A percentile compares a stretch with the other conserved stretches of the same genome.
These are phyloP conservation scores for Drosophila paulistorum DNA, from an alignment of 1,140 invertebrate genomes.

Conservation along the genomic window DNA sequence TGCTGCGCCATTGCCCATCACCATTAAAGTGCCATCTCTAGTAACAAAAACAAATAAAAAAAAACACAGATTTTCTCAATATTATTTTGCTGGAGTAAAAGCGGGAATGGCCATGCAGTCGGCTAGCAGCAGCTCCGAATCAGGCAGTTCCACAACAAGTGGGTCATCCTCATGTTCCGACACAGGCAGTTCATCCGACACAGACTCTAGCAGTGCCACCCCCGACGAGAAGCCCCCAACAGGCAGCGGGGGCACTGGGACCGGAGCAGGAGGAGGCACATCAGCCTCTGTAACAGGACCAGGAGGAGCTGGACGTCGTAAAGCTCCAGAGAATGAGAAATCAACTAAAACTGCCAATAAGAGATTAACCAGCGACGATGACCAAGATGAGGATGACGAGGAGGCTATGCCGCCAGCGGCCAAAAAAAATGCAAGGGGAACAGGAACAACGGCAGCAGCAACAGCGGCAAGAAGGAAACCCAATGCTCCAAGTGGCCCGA, in stretches of 20 bases:
- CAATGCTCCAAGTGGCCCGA: conserved; percentile 3
- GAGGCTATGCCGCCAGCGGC: conserved; percentile 78
- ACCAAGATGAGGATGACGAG: conserved; percentile 50
- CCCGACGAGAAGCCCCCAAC: conserved; percentile 53
- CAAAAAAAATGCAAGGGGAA: conserved; percentile 59
- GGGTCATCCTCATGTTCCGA: conserved; percentile 84
- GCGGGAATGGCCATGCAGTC: conserved; percentile 77
- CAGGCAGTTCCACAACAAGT: conserved; percentile 86
- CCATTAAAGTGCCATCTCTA: conserved; percentile 2
- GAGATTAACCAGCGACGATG: conserved; percentile 63
- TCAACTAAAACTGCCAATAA: conserved; percentile 54
- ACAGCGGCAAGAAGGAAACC: conserved; percentile 64
- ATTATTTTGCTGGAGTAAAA: conserved; percentile 15
- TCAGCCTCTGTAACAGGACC: conserved; percentile 12
- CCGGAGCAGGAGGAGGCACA: conserved; percentile 35
- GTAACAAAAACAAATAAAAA: conserved; percentile 50
- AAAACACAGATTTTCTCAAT: conserved; percentile 17
- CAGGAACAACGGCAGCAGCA: conserved; percentile 27
- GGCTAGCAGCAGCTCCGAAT: conserved; percentile 86
- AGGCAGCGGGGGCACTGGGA: conserved; percentile 14
- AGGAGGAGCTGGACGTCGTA: conserved; percentile 31
- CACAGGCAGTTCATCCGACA: conserved; percentile 85
- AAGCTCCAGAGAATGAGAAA: conserved; percentile 41
- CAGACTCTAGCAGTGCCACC: conserved; percentile 86
- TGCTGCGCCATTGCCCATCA: not conserved